Evolutionary conservation across 2,888 invertebrate genomes (phyloP), one percentile per base, ranked within the genome.

Genomic region (Clanis bilineata): DNA sequence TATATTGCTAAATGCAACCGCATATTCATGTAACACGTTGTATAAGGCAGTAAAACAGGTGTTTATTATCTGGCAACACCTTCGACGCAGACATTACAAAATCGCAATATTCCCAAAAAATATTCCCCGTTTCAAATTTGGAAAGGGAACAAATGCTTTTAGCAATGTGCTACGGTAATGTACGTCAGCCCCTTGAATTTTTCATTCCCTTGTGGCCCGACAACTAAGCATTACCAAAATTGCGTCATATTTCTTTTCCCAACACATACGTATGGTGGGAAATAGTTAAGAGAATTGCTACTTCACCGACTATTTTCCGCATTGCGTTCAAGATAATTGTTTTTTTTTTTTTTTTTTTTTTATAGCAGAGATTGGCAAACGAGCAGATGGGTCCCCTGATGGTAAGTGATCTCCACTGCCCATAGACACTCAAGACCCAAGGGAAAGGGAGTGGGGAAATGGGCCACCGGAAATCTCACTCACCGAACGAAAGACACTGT

Each of bases 211-310:
- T 82, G 90, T 87, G 88, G 85, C 89, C 83, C 86, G 89, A 89
- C 90, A 89, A 91, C 88, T 89, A 85, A 88, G 86, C 91, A 91
- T 92, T 91, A 92, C 89, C 84, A 82, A 90, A 91, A 92, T 92
- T 92, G 91, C 90, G 85, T 90, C 90, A 91, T 90, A 90, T 90
- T 90, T 92, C 89, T 90, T 89, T 84, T 82, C 84, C 73, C 76
- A 82, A 82, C 87, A 84, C 86, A 83, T 80, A 80, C 76, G 61
- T 64, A 70, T 74, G 76, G 74, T 75, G 79, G 83, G 79, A 85
- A 89, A 87, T 89, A 91, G 89, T 90, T 85, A 77, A 77, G 77
- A 73, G 82, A 80, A 85, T 85, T 82, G 85, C 79, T 78, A 76
- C 74, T 80, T 82, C 74, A 73, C 73, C 76, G 72, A 79, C 79